Conservation (phyloP, 1,140 invertebrate species). For the Lethrus apterus region DNA sequence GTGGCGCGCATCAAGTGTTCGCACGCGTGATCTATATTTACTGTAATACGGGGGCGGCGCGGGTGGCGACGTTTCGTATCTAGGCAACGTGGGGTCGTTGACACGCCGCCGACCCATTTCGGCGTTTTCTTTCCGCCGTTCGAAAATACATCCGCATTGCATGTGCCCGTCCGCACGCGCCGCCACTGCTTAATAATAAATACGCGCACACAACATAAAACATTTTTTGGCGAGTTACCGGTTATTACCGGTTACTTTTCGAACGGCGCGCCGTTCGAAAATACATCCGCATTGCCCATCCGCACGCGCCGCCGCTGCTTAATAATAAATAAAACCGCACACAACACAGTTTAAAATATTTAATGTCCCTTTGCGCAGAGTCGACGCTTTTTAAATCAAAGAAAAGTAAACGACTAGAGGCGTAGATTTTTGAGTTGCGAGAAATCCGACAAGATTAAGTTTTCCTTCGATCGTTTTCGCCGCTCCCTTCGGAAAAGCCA, state of each 20-base stretch:
- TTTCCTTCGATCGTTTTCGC: slow-evolving; percentile 6
- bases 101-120: slow-evolving; percentile 12
- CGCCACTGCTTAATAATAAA: slow-evolving; percentile 2
- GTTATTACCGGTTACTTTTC: too few relatives aligned
- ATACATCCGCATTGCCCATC: slow-evolving; percentile 17
- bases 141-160: slow-evolving; percentile 20
- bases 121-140: slow-evolving; percentile 12
- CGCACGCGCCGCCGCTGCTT: background rate
- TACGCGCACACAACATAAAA: slow-evolving; percentile 11
- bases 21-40: slow-evolving; percentile 21
- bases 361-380: background rate
- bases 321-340: slow-evolving; percentile 4
- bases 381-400: too few relatives aligned
- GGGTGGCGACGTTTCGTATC: too few relatives aligned
- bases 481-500: too few relatives aligned
- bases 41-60: slow-evolving; percentile 19
- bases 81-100: slow-evolving; percentile 23
- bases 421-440: background rate
- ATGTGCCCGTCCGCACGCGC: background rate
- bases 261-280: slow-evolving; percentile 16
- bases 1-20: slow-evolving; percentile 12
- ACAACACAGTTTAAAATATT: background rate
- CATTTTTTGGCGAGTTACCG: too few relatives aligned
- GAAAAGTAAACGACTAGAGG: background rate
- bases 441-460: background rate